These are phyloP conservation scores for Synergus umbraculus DNA, from an alignment of 2,888 invertebrate species.

Conservation along the genomic window DNA sequence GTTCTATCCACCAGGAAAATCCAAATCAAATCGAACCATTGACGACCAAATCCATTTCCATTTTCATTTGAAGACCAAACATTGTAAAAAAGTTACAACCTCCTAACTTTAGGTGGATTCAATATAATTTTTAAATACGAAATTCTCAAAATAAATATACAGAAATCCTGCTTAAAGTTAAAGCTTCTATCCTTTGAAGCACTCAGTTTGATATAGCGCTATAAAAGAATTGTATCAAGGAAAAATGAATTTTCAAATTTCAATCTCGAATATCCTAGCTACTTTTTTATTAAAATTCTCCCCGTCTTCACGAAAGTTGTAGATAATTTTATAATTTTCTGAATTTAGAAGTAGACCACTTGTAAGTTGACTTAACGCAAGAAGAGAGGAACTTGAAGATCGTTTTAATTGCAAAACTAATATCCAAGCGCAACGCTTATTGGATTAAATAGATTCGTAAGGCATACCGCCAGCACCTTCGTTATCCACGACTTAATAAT, in stretches of 20 bases:
- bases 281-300: slow-evolving; percentile 27
- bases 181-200: not conserved
- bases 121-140: too few species aligned
- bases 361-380: slow-evolving; percentile 28
- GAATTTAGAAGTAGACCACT: slow-evolving; percentile 7
- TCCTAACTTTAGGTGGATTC: too few species aligned
- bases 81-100: too few species aligned
- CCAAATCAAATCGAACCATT: too few species aligned
- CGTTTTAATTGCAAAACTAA: slow-evolving; percentile 62
- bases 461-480: slow-evolving; percentile 55
- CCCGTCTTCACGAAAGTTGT: slow-evolving; percentile 8
- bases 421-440: slow-evolving; percentile 58
- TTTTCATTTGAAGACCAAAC: too few species aligned
- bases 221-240: not conserved
- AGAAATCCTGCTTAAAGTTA: not conserved
- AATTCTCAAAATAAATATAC: too few species aligned
- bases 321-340: slow-evolving; percentile 23
- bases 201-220: not conserved
- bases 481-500: slow-evolving; percentile 59
- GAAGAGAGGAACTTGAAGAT: slow-evolving; percentile 51
- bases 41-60: too few species aligned
- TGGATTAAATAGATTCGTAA: slow-evolving; percentile 61
- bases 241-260: slow-evolving; percentile 4
- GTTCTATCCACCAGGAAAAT: not conserved
- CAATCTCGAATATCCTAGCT: not conserved